Conservation (phyloP, 2,797 vertebrate genomes). For the Sebastes kiyomatsui region DNA sequence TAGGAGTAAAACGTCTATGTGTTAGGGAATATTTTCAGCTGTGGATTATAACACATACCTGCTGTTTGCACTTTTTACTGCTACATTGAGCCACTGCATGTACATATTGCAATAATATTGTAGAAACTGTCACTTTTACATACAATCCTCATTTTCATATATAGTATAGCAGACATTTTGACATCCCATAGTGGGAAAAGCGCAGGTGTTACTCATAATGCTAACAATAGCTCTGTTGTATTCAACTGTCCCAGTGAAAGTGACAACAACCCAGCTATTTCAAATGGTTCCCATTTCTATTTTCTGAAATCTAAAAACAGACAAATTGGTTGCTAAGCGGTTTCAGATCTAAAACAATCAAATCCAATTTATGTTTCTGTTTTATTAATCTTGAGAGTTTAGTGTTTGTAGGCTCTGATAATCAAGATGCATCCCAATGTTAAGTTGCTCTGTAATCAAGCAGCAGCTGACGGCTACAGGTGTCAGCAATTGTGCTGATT, state of each 20-base stretch:
- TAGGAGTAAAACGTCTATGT: neutral
- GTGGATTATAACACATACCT: neutral
- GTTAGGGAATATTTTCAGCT: neutral
- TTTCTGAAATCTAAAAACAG: slow-evolving; percentile 20
- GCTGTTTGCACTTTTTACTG: too few species aligned
- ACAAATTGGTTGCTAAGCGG: neutral
- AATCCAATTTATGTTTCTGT: neutral
- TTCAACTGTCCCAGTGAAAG: too few species aligned
- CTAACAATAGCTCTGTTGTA: too few species aligned
- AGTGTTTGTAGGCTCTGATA: neutral
- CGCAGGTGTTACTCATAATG: too few species aligned
- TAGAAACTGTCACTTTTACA: too few species aligned
- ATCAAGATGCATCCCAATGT: neutral
- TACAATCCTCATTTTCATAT: too few species aligned
- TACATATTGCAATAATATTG: accelerated
- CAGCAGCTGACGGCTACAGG: neutral
- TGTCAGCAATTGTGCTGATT: neutral
- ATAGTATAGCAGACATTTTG: too few species aligned
- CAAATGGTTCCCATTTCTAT: neutral
- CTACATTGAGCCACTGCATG: too few species aligned
- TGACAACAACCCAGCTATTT: neutral
- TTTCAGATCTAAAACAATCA: neutral
- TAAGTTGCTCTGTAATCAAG: neutral
- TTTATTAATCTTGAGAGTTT: neutral
- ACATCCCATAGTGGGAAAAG: too few species aligned